These are phyloP conservation scores for Gadus macrocephalus DNA, from an alignment of 2,113 vertebrate species.

Conservation along the genomic window DNA sequence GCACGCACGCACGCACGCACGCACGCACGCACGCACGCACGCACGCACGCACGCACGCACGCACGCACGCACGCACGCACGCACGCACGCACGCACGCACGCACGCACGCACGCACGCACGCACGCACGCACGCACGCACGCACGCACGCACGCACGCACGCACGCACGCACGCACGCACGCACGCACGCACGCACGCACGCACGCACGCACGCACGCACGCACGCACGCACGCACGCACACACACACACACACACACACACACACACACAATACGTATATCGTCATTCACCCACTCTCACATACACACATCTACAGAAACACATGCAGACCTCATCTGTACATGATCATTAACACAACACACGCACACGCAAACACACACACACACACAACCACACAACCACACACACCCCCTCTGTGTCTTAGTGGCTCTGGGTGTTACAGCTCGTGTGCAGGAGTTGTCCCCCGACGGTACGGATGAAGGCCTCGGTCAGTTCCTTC, in stretches of 20 bases:
- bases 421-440: slow-evolving; percentile 8
- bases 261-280: neutral
- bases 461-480: slow-evolving; percentile 42
- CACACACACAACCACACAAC: neutral
- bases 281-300: no score
- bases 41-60: neutral
- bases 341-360: neutral
- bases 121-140: slow-evolving; percentile 1
- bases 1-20: no score
- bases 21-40: no score
- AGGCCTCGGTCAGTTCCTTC: slow-evolving; percentile 45
- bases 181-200: slow-evolving; percentile 9
- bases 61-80: slow-evolving; percentile 10
- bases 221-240: neutral
- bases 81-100: slow-evolving; percentile 9
- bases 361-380: slow-evolving; percentile 6
- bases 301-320: no score
- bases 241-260: slow-evolving; percentile 11
- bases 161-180: slow-evolving; percentile 2
- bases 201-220: slow-evolving; percentile 1
- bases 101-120: neutral
- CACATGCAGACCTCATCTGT: neutral
- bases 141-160: slow-evolving; percentile 9
- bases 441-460: slow-evolving; percentile 60
- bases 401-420: neutral